These are phyloP conservation scores for Sialis fuliginosa DNA, from an alignment of 2,888 invertebrate genomes.

Conservation along the genomic window DNA sequence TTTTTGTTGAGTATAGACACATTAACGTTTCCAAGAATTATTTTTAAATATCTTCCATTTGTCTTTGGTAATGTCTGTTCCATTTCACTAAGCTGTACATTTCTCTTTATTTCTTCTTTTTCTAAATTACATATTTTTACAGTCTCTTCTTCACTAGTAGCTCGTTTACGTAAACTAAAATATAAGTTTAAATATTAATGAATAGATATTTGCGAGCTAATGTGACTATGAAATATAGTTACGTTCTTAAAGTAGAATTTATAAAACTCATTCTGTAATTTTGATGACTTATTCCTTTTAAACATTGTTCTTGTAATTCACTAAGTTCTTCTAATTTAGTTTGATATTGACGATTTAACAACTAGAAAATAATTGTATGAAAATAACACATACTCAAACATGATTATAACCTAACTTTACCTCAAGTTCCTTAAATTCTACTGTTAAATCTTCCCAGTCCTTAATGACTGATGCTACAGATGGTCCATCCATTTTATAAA, in stretches of 20 bases:
- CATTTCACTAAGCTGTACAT: constrained; percentile 76
- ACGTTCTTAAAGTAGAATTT: constrained; percentile 61
- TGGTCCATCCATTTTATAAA: constrained; percentile 33
- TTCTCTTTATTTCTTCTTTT: constrained; percentile 64
- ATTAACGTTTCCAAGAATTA: constrained; percentile 94
- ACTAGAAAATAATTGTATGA: constrained; percentile 28
- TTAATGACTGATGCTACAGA: constrained; percentile 37
- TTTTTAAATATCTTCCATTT: constrained; percentile 79
- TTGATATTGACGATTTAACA: constrained; percentile 64
- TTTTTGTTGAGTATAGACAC: constrained; percentile 93
- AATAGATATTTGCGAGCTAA: too few species aligned
- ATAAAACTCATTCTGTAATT: constrained; percentile 78
- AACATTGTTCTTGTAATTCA: constrained; percentile 68
- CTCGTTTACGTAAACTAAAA: constrained; percentile 15
- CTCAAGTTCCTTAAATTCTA: constrained; percentile 67
- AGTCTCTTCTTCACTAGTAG: constrained; percentile 27
- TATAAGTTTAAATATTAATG: constrained; percentile 4
- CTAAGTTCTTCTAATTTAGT: constrained; percentile 72
- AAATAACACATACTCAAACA: constrained; percentile 7
- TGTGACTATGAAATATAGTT: constrained; percentile 22
- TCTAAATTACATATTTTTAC: constrained; percentile 43
- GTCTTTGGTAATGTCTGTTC: constrained; percentile 86
- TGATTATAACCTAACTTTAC: constrained; percentile 27
- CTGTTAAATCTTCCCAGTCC: constrained; percentile 64
- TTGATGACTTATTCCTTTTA: constrained; percentile 80